Percentiles rank a stretch among this genome's conserved stretches.
These are phyloP conservation scores for Caerostris extrusa DNA, from an alignment of 1,140 invertebrate genomes.

Conservation along the genomic window DNA sequence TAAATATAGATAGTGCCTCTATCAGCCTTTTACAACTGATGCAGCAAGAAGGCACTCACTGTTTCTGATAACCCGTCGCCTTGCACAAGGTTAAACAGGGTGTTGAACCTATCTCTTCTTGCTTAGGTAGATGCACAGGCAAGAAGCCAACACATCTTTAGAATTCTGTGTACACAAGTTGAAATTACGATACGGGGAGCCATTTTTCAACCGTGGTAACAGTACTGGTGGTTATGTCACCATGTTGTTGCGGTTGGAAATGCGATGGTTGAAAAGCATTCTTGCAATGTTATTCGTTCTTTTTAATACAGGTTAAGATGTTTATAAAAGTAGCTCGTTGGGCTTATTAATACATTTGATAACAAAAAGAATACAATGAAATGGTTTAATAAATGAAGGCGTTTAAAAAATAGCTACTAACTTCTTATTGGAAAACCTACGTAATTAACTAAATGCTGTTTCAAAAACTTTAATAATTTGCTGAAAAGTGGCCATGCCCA, in stretches of 20 bases:
- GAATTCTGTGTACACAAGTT: conserved; percentile 5
- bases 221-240: neutral
- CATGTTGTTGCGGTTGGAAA: neutral
- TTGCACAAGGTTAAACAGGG: conserved; percentile 45
- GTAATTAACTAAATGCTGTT: too few relatives aligned
- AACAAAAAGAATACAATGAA: too few relatives aligned
- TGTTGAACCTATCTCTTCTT: conserved; percentile 48
- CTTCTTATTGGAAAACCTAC: too few relatives aligned
- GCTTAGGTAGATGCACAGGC: neutral
- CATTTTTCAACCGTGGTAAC: neutral
- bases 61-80: neutral
- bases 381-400: too few relatives aligned
- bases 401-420: too few relatives aligned
- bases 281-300: neutral
- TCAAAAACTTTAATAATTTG: too few relatives aligned
- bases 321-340: too few relatives aligned
- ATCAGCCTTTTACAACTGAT: conserved; percentile 34
- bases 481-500: too few relatives aligned
- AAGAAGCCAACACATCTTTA: conserved; percentile 1
- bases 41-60: conserved; percentile 18
- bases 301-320: too few relatives aligned
- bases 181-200: neutral
- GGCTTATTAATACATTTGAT: too few relatives aligned
- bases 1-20: conserved; percentile 62
- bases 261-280: neutral